Evolutionary conservation across 2,888 invertebrate species (phyloP).

Genomic region (Heteropelma amictum): DNA sequence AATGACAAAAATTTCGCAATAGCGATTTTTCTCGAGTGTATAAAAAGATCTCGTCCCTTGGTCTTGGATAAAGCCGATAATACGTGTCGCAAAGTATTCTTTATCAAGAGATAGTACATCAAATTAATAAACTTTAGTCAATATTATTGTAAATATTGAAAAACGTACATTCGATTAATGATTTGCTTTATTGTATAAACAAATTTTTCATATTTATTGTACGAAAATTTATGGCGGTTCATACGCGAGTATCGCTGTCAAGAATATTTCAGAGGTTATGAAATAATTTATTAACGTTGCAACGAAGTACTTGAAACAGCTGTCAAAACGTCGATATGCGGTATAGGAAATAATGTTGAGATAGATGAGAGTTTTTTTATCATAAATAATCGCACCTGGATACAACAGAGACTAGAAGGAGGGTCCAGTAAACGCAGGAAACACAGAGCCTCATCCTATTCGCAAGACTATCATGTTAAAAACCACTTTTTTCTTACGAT

Average conservation of each 20-base stretch:
- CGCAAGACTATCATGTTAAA: slow-evolving; percentile 58
- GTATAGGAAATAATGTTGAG: slow-evolving; percentile 1
- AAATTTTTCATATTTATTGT: neutral
- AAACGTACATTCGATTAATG: neutral
- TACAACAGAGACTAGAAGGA: slow-evolving; percentile 81
- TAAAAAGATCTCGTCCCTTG: neutral
- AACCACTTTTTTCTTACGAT: slow-evolving; percentile 24
- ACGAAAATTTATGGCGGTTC: too few relatives aligned
- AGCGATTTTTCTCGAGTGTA: neutral
- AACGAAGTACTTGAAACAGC: too few relatives aligned
- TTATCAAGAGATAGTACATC: too few relatives aligned
- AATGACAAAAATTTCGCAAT: neutral
- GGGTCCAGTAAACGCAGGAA: slow-evolving; percentile 81
- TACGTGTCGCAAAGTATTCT: too few relatives aligned
- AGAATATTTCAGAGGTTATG: slow-evolving; percentile 5
- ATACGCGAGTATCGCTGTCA: neutral
- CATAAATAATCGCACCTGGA: too few relatives aligned
- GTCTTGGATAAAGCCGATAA: too few relatives aligned
- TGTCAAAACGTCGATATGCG: slow-evolving; percentile 23
- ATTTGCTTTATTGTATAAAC: neutral
- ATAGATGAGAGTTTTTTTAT: slow-evolving; percentile 54
- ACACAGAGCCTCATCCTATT: slow-evolving; percentile 82
- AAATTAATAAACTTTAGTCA: too few relatives aligned
- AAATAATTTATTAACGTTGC: neutral
- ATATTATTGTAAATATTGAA: too few relatives aligned